Evolutionary conservation across 2,888 invertebrate species (phyloP).

Genomic region (Bombylius major): DNA sequence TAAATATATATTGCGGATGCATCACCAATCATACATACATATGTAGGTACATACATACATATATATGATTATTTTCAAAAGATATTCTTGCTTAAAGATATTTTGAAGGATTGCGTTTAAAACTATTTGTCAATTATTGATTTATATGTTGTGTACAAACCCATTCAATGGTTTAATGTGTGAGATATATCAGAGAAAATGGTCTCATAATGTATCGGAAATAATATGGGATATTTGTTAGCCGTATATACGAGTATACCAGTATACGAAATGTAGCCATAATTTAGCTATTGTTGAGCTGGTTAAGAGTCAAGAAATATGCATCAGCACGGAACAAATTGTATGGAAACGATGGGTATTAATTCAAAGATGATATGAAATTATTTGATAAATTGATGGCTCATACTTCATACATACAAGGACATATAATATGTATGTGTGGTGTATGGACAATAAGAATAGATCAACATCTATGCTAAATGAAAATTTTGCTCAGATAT

Average conservation of each 20-base stretch:
- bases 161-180: neutral
- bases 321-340: conserved; percentile 7
- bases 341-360: conserved; percentile 3
- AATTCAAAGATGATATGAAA: conserved; percentile 8
- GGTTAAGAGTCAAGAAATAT: conserved; percentile 1
- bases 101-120: conserved; percentile 1
- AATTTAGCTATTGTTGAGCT: too few relatives aligned
- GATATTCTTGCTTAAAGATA: neutral
- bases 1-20: too few relatives aligned
- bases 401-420: neutral
- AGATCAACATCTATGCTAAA: too few relatives aligned
- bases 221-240: too few relatives aligned
- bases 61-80: neutral
- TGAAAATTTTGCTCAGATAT: too few relatives aligned
- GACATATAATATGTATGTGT: too few relatives aligned
- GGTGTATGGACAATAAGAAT: too few relatives aligned
- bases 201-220: conserved; percentile 3
- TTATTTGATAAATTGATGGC: conserved; percentile 8
- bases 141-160: conserved; percentile 2
- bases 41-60: neutral
- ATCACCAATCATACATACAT: neutral
- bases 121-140: conserved; percentile 13
- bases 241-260: too few relatives aligned
- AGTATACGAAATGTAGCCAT: too few relatives aligned
- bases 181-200: neutral